phyloP scores from a whole-genome alignment of 2,888 invertebrate species.

The Itoplectis maculator region DNA sequence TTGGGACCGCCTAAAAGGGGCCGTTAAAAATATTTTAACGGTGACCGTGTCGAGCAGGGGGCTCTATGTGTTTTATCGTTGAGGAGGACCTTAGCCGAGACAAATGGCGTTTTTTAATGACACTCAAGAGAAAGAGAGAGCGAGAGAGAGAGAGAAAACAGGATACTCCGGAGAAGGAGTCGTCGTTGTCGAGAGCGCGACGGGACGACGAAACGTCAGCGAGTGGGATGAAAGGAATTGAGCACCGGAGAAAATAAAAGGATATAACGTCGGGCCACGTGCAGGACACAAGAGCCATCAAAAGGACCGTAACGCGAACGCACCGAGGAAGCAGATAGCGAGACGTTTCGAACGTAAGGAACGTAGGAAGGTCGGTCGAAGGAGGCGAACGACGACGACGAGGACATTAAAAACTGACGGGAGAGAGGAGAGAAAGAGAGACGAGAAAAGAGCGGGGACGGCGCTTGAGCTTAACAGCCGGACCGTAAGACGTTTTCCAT shows the following conservation, averaged over 20 bases:
- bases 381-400: not conserved
- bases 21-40: not conserved
- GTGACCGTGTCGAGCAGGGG: not conserved
- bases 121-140: not conserved
- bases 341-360: constrained; percentile 23
- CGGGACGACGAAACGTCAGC: not conserved
- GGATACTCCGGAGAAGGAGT: not conserved
- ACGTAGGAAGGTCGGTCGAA: not conserved
- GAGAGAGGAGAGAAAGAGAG: not conserved
- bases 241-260: constrained; percentile 14
- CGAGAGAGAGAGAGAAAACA: no score
- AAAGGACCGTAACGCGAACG: constrained; percentile 28
- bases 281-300: constrained; percentile 34
- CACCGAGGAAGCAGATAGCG: constrained; percentile 29
- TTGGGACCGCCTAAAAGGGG: not conserved
- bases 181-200: not conserved
- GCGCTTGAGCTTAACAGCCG: constrained; percentile 38
- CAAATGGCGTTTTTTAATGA: not conserved
- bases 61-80: constrained; percentile 4
- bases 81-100: not conserved
- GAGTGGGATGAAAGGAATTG: constrained; percentile 3
- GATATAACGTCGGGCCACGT: constrained; percentile 27
- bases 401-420: constrained; percentile 46
- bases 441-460: constrained; percentile 5
- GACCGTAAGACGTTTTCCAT: constrained; percentile 50